Percentiles rank a stretch among this genome's conserved stretches.
Evolutionary conservation across 2,797 vertebrate genomes (phyloP).

Genomic region (Xenops minutus): DNA sequence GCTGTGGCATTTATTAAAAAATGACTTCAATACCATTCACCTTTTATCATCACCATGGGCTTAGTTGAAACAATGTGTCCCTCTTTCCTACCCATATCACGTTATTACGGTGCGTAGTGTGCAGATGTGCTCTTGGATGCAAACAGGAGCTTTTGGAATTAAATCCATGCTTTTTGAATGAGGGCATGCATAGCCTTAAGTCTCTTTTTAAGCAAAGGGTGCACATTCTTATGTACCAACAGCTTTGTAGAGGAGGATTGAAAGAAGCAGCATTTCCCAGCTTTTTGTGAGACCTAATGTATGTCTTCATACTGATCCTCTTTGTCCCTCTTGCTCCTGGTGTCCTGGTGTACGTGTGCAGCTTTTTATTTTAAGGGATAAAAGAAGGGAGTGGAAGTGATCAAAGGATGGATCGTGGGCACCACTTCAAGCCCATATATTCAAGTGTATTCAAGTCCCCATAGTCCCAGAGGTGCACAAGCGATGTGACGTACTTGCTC

Average conservation of each 20-base stretch:
- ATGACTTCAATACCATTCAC: not conserved
- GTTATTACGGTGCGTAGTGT: rapidly evolving
- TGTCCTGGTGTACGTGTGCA: rapidly evolving
- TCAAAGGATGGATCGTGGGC: rapidly evolving
- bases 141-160: not conserved
- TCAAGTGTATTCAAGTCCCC: not conserved
- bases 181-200: not conserved
- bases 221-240: not conserved
- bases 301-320: not conserved
- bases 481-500: not conserved
- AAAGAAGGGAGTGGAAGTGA: not conserved
- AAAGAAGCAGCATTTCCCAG: not conserved
- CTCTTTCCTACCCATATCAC: not conserved
- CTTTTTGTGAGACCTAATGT: not conserved
- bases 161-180: not conserved
- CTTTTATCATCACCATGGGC: not conserved
- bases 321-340: not conserved
- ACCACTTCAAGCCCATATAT: not conserved
- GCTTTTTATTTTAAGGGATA: not conserved
- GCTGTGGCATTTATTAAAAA: slow-evolving; percentile 31
- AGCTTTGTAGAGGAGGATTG: not conserved
- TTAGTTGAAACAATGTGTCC: not conserved
- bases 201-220: not conserved
- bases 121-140: not conserved
- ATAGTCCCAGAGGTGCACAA: rapidly evolving